Base-by-base conservation (phyloP, 2,888 invertebrate genomes). In the Lithophane socia region DNA sequence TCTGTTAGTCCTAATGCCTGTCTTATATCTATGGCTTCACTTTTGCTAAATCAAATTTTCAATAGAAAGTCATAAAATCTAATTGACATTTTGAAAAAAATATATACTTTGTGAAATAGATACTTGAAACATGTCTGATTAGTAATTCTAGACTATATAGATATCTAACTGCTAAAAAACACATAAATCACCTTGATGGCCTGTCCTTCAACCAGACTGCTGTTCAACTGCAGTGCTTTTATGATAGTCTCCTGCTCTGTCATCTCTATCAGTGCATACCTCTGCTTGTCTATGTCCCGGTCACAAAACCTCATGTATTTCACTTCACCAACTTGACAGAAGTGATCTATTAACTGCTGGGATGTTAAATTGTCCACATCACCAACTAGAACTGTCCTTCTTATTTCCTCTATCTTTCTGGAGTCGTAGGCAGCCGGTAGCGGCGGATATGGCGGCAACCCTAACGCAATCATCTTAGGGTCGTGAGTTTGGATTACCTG, bases 301-400 rank as follows among this genome's bases (percentile, higher is more conserved):
- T 98, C 98, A 90, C 99, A 99, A 95, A 99, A 98, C 47, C 99
- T 97, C 74, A 99, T 97, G 94, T 99, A 99, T 94, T 99, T 99
- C 1, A 99, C 98, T 96, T 99, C 99, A 21, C 99, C 99, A 65
- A 98, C 98, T 86, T 97, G 97, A 75, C 98, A 97, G 93, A 99
- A 99, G 93, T 98, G 98, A 79, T 98, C 98, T 92, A 99, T 97
- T n/a, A 99, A 95, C 89, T 99, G 98, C 83, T 99, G 98, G 9
- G 98, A 97, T 12, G 98, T 97, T 80, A 97, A 96, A 44, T 97
- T 94, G 80, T 98, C 98, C 52, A 99, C 97, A 92, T 99, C 99
- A 72, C 98, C 97, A 3, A 99, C 97, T 75, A 99, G 97, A 13
- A 99, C 97, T 0, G 99, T 99, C 83, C 99, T 97, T 47, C 99